A percentile compares a stretch with the other conserved stretches of the same genome.
These are phyloP conservation scores for Acrobasis repandana DNA, from an alignment of 2,888 invertebrate species.

Conservation along the genomic window DNA sequence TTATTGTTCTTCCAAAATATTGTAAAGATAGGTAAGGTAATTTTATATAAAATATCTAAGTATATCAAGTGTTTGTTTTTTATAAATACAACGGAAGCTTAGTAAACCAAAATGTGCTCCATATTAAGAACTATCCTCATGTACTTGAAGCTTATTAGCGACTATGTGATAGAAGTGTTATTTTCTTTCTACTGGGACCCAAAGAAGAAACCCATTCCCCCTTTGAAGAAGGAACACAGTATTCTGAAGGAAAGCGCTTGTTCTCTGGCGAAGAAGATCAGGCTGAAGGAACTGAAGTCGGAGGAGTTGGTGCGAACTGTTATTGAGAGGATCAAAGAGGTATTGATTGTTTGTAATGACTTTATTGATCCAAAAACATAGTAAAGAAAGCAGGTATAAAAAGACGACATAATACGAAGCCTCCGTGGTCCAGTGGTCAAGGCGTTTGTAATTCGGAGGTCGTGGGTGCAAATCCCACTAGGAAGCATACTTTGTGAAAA, in stretches of 20 bases:
- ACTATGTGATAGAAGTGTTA: constrained; percentile 64
- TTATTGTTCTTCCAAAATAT: too few species aligned
- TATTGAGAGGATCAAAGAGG: constrained; percentile 89
- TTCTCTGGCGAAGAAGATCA: constrained; percentile 86
- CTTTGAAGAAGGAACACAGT: constrained; percentile 58
- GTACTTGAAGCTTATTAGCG: constrained; percentile 55
- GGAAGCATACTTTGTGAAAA: too few species aligned
- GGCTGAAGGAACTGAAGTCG: constrained; percentile 84
- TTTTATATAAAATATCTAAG: too few species aligned
- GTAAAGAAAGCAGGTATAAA: too few species aligned
- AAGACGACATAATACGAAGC: too few species aligned
- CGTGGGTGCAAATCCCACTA: too few species aligned
- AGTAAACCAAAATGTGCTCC: constrained; percentile 38
- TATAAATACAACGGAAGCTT: too few species aligned
- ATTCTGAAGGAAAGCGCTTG: constrained; percentile 84
- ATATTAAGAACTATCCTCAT: constrained; percentile 43
- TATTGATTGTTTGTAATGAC: constrained; percentile 52
- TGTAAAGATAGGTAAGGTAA: too few species aligned
- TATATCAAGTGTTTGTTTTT: too few species aligned
- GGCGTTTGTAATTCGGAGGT: too few species aligned
- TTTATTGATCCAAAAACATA: too few species aligned
- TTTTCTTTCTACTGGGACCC: constrained; percentile 71
- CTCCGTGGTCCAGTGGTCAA: too few species aligned
- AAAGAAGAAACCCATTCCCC: constrained; percentile 56
- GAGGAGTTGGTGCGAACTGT: constrained; percentile 88